Evolutionary conservation across 2,888 invertebrate genomes (phyloP).

Genomic region (Flexamia atlantica): DNA sequence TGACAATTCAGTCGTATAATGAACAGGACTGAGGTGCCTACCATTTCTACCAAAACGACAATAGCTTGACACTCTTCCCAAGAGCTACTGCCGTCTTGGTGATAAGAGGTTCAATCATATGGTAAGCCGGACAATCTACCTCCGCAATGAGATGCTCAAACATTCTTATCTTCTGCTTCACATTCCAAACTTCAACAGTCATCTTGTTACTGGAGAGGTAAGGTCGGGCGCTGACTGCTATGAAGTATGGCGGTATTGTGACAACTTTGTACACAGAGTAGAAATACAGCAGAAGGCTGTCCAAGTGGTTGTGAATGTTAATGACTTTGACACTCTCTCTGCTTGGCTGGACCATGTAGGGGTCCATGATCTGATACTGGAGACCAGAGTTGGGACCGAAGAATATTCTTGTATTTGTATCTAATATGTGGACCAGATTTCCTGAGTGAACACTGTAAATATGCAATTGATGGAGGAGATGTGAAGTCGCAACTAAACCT

Average conservation of each 20-base stretch:
- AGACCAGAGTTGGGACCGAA: constrained; percentile 43
- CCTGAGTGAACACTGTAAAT: constrained; percentile 35
- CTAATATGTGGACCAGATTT: constrained; percentile 30
- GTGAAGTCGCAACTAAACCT: constrained; percentile 38
- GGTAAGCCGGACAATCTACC: constrained; percentile 29
- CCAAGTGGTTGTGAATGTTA: constrained; percentile 29
- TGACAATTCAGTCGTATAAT: too few species aligned
- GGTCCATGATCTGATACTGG: constrained; percentile 36
- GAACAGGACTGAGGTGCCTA: too few species aligned
- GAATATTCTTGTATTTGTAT: constrained; percentile 28
- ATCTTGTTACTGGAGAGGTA: constrained; percentile 44
- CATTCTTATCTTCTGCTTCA: constrained; percentile 35
- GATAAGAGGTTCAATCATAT: constrained; percentile 23
- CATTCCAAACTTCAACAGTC: constrained; percentile 30
- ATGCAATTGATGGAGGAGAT: constrained; percentile 48
- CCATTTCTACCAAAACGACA: constrained; percentile 19
- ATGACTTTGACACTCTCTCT: constrained; percentile 49
- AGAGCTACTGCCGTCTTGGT: constrained; percentile 31
- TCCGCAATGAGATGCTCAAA: constrained; percentile 40
- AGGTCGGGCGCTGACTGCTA: constrained; percentile 36
- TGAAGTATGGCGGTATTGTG: constrained; percentile 28
- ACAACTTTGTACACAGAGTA: constrained; percentile 48
- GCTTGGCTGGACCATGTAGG: constrained; percentile 41
- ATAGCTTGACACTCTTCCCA: constrained; percentile 19
- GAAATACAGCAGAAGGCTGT: constrained; percentile 29